A percentile compares a stretch with the other conserved stretches of the same genome.
Conservation (phyloP, 2,797 vertebrate species). For the Trachops cirrhosus region DNA sequence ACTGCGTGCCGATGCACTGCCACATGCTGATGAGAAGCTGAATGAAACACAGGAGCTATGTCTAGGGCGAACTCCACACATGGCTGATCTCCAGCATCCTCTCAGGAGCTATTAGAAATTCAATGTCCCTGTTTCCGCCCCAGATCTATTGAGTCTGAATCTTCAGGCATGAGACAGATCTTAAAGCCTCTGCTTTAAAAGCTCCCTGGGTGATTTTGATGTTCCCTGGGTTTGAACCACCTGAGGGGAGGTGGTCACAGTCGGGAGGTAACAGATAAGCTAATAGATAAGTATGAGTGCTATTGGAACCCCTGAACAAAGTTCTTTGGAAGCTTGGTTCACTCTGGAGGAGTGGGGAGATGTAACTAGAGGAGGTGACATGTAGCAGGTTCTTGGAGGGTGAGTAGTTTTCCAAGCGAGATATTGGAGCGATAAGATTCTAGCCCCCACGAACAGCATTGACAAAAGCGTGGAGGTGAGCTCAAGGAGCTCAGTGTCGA, state of each 20-base stretch:
- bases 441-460: background rate
- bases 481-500: background rate
- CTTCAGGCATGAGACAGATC: background rate
- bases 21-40: background rate
- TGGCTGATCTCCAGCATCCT: background rate
- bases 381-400: background rate
- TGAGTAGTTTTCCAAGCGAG: background rate
- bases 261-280: background rate
- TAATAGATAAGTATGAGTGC: background rate
- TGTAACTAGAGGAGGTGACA: background rate
- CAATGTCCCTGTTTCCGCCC: background rate
- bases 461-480: background rate
- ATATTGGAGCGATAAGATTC: background rate
- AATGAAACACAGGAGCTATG: background rate
- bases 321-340: background rate
- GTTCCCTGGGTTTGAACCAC: background rate
- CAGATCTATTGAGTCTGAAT: background rate
- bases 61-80: rapidly evolving
- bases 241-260: rapidly evolving
- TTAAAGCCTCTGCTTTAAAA: background rate
- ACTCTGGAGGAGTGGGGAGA: background rate
- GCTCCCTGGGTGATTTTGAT: background rate
- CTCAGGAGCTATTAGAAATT: background rate
- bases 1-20: rapidly evolving
- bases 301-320: background rate